phyloP scores from a whole-genome alignment of 2,888 invertebrate genomes.

The Sminthurinus aureus region DNA sequence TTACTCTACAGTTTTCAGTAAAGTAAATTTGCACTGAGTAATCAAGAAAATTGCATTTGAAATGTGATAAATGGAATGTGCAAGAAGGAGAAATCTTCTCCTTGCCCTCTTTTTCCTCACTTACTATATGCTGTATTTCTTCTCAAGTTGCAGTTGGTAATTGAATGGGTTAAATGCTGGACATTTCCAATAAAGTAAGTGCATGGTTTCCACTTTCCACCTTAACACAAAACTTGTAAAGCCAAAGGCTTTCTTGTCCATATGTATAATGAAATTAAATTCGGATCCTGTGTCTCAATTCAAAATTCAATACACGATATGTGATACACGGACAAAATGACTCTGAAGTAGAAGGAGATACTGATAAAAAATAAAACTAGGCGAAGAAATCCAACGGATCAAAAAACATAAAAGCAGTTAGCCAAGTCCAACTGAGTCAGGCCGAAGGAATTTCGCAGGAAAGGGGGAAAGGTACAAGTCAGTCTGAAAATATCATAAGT shows the following conservation, averaged over 20 bases:
- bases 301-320: no score
- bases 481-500: no score
- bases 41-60: no score
- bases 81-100: not conserved
- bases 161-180: not conserved
- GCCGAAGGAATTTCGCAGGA: not conserved
- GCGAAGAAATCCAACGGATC: no score
- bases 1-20: no score
- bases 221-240: no score
- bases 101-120: no score
- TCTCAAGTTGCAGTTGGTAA: no score
- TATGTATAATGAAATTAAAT: not conserved
- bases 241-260: not conserved
- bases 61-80: not conserved
- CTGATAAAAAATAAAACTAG: no score
- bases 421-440: not conserved
- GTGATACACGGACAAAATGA: not conserved
- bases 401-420: no score
- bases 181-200: not conserved
- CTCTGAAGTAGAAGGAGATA: not conserved
- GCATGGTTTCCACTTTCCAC: not conserved
- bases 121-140: no score
- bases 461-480: not conserved
- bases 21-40: no score
- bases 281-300: not conserved